Base-by-base conservation (phyloP, 2,797 vertebrate species). In the Syndactyla subalaris region DNA sequence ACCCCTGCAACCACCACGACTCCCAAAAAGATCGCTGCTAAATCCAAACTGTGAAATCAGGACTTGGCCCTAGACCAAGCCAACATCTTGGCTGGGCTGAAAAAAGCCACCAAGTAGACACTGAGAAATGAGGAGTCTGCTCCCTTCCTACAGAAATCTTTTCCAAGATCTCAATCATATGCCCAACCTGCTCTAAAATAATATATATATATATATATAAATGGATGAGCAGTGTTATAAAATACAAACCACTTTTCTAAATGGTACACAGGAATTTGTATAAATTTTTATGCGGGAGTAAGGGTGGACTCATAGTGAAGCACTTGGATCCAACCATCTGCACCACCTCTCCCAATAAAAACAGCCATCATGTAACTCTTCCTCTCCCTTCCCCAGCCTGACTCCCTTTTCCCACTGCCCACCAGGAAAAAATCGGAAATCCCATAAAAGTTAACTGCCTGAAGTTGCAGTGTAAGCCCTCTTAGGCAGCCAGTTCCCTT, bases 31-130 rank as follows among this genome's bases (percentile, higher is more conserved):
- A 79, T 55, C 76, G 63, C 70, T 84, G 89, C 91, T 84, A 95
- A 96, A 88, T 67, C 89, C 85, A 63, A 96, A 51, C 91, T 89
- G 91, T 96, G 92, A 93, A 96, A 92, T 39, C 79, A 91, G 63
- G 41, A 86, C 73, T 57, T 94, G 91, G 91, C 76, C 57, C 58
- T n/a, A 10, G 6, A 86, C 76, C 89, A 94, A 93, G 55, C 20
- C 85, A 93, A 43, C 63, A 76, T 92, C 91, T 95, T 93, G 89
- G 52, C 77, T 90, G 61, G 48, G 26, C 67, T 65, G 80, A 67
- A 84, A 88, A 93, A 76, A 93, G 43, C 59, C 86, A 93, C 75
- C 45, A 54, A 86, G 43, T 15, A 94, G 76, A 86, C 76, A 24
- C 30, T 55, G 73, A 84, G 70, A 86, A 95, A 84, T 27, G 41